A percentile compares a stretch with the other conserved stretches of the same genome.
phyloP scores from a whole-genome alignment of 2,797 vertebrate species.

The Salmo trutta region DNA sequence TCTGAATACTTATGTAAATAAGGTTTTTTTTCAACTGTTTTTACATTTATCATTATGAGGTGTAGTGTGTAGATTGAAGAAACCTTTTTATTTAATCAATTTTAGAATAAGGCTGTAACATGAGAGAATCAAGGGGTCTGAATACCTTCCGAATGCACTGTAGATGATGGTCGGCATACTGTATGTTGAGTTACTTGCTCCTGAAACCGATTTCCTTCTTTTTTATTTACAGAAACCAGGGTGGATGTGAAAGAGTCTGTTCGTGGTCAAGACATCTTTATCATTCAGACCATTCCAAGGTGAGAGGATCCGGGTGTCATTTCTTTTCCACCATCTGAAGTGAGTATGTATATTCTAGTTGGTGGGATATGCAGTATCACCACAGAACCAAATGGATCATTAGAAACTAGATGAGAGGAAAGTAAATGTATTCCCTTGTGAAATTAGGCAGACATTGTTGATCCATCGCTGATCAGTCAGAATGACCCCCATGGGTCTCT shows the following conservation, averaged over 20 bases:
- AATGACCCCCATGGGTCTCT: background rate
- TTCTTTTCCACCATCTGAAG: background rate
- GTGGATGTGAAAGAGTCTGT: conserved; percentile 97
- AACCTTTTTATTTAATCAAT: too few species aligned
- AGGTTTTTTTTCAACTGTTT: too few species aligned
- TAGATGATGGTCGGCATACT: background rate
- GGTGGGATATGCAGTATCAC: background rate
- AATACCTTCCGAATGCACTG: background rate
- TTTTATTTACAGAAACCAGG: conserved; percentile 83
- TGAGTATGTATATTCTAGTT: background rate
- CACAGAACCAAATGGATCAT: background rate
- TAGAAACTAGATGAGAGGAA: background rate
- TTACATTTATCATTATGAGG: too few species aligned
- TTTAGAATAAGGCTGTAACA: too few species aligned
- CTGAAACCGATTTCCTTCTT: background rate
- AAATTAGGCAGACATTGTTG: background rate
- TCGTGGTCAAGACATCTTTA: conserved; percentile 96
- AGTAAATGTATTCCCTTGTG: background rate
- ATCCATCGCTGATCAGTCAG: background rate
- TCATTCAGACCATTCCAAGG: conserved; percentile 98
- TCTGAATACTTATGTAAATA: too few species aligned
- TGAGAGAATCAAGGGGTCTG: background rate
- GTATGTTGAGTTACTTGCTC: background rate
- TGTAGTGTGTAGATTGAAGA: too few species aligned
- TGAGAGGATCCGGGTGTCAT: conserved; percentile 53